Percentiles rank a stretch among this genome's conserved stretches.
Evolutionary conservation across 2,888 invertebrate species (phyloP).

Genomic region (Latheticus oryzae): DNA sequence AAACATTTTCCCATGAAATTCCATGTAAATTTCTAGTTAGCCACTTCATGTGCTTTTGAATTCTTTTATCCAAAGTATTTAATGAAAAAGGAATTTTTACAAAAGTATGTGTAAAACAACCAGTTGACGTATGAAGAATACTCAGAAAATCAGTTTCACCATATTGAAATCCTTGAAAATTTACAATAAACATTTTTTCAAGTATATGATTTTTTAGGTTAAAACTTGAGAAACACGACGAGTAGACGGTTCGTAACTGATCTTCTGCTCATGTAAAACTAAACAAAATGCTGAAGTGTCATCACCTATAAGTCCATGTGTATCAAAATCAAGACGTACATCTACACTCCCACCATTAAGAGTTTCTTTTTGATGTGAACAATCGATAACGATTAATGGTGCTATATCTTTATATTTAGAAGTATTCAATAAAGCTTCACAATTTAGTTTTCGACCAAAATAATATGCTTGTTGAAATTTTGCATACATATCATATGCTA

Average conservation of each 20-base stretch:
- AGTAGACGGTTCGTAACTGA: no score
- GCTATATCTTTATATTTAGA: neutral
- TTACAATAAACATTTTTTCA: constrained; percentile 1
- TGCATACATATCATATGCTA: constrained; percentile 51
- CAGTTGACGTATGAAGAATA: no score
- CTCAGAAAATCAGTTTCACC: neutral
- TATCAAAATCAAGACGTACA: constrained; percentile 52
- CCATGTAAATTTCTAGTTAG: no score
- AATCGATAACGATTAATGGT: neutral
- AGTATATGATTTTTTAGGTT: no score
- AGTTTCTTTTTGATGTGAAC: constrained; percentile 47
- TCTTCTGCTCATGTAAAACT: constrained; percentile 50
- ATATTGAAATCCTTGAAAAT: constrained; percentile 2
- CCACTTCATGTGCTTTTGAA: no score
- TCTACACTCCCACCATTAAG: constrained; percentile 50
- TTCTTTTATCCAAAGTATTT: no score
- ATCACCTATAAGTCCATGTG: constrained; percentile 46
- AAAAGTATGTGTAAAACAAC: no score
- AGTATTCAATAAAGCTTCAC: neutral
- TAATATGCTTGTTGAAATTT: constrained; percentile 51
- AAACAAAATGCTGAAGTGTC: constrained; percentile 51
- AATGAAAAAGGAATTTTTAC: no score
- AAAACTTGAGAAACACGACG: no score
- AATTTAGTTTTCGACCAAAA: constrained; percentile 1
- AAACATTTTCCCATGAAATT: no score